Conservation (phyloP, 2,113 vertebrate species). For the Vombatus ursinus region DNA sequence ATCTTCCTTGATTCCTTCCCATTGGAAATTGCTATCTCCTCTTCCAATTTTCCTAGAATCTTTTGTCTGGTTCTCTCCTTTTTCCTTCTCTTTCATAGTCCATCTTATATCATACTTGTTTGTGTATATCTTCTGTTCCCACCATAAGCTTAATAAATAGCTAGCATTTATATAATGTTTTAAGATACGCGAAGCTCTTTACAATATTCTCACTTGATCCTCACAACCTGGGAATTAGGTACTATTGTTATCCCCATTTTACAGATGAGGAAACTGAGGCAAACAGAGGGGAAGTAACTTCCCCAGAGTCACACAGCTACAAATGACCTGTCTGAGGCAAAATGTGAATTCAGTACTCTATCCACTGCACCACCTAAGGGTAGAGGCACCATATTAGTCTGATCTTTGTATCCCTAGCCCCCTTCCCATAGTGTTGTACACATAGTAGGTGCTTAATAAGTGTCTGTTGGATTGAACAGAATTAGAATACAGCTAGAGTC, state of each 20-base stretch:
- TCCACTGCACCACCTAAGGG: not conserved
- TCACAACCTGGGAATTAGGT: not conserved
- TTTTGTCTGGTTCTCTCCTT: not conserved
- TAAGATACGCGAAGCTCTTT: not conserved
- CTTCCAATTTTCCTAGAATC: not conserved
- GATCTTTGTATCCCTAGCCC: not conserved
- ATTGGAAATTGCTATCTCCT: not conserved
- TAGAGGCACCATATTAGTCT: not conserved
- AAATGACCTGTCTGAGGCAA: not conserved
- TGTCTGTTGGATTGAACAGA: not conserved
- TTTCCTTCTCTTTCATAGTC: not conserved
- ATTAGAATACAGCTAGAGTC: constrained; percentile 64
- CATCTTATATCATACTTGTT: not conserved
- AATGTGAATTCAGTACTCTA: not conserved
- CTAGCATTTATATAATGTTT: not conserved
- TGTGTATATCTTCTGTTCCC: not conserved
- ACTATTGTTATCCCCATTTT: not conserved
- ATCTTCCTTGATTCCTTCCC: not conserved
- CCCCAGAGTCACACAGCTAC: not conserved
- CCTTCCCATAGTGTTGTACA: not conserved
- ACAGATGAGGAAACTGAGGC: not conserved
- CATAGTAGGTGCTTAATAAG: not conserved
- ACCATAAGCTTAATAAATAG: not conserved
- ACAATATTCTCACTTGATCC: not conserved
- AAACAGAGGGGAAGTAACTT: not conserved